Evolutionary conservation across 2,888 invertebrate species (phyloP).

Genomic region (Palloptera scutellata): DNA sequence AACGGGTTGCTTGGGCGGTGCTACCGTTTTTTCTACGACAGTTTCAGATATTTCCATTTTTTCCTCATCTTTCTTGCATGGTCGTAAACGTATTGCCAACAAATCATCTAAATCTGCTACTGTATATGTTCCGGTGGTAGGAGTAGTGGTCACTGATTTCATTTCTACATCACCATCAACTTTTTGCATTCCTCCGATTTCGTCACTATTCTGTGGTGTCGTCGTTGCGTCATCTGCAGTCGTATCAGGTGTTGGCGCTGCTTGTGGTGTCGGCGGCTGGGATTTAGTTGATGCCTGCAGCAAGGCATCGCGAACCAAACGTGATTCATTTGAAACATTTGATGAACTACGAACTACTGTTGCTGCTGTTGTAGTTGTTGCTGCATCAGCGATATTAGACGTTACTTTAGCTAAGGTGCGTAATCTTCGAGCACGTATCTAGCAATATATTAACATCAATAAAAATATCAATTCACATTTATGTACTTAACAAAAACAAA

Average conservation of each 20-base stretch:
- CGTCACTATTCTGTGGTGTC: slow-evolving; percentile 33
- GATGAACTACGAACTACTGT: slow-evolving; percentile 37
- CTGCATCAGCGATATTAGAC: slow-evolving; percentile 29
- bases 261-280: slow-evolving; percentile 1
- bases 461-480: background rate
- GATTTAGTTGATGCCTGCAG: slow-evolving; percentile 29
- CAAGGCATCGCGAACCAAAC: slow-evolving; percentile 46
- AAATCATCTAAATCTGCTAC: slow-evolving; percentile 21
- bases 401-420: slow-evolving; percentile 51
- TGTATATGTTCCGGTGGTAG: slow-evolving; percentile 33
- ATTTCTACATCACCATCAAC: slow-evolving; percentile 59
- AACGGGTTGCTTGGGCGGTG: slow-evolving; percentile 27
- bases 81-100: background rate
- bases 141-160: slow-evolving; percentile 49
- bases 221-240: slow-evolving; percentile 3
- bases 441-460: slow-evolving; percentile 36
- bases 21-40: background rate
- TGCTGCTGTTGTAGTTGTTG: slow-evolving; percentile 33
- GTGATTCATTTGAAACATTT: slow-evolving; percentile 56
- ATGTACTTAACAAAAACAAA: background rate
- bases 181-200: slow-evolving; percentile 38
- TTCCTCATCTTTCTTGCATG: slow-evolving; percentile 66
- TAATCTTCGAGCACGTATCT: slow-evolving; percentile 60
- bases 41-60: slow-evolving; percentile 72
- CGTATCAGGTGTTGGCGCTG: background rate